Base-by-base conservation (phyloP, 1,140 invertebrate species). In the Nephila pilipes region DNA sequence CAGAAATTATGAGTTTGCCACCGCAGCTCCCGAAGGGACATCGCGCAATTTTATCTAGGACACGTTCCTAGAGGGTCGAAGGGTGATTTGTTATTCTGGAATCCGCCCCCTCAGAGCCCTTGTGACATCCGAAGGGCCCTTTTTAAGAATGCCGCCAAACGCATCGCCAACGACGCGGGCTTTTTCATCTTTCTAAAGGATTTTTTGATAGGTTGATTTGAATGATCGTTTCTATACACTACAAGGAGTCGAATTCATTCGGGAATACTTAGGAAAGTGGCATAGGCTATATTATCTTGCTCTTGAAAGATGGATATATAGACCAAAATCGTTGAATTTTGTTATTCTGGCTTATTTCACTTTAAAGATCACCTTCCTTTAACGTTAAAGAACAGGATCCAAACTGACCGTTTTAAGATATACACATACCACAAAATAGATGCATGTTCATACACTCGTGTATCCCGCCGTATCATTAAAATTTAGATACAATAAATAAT, bases 1-100 rank as follows among this genome's bases (percentile, higher is more conserved):
- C 60, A 38, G 20, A 87, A 87, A 69, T 87, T 87, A 87, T 87
- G 85, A 87, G 85, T 87, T 87, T 65, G 85, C 60, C 85, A 87
- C 85, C 54, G 65, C 29, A 29, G 69, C 32, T 22, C 54, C 88
- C 63, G 88, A 90, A 79, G 88, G 88, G 36, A 57, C 58, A 38
- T 80, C 46, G 46, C 22, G 69, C 32, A 90, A 80, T 90, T 79
- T 69, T 58, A 58, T 80, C 46, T 20, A 10, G 55, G 69, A 80
- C 63, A 90, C 88, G 60, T 90, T 90, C 46, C n/a, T 58, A 90
- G 75, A 38, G 88, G 88, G 80, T 55, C 38, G 88, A 79, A 57
- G 22, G 69, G 25, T 58, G 75, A 90, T 90, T 80, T 90, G 88
- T 90, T 90, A 90, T 90, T 80, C 54, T 20, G 10, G 88, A 69